Evolutionary conservation across 2,797 vertebrate species (phyloP).

Genomic region (Artibeus lituratus): DNA sequence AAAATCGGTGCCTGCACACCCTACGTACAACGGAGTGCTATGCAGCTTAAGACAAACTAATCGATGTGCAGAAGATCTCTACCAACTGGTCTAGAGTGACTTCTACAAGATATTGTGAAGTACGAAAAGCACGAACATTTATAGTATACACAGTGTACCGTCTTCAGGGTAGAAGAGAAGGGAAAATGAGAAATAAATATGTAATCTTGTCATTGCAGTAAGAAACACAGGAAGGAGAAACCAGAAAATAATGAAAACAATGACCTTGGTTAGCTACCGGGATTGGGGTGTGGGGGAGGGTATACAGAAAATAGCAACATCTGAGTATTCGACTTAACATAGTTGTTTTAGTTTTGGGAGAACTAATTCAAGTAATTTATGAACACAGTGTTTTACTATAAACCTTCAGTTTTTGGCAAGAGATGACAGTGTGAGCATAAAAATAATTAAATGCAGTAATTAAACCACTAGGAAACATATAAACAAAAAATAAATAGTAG

Average conservation of each 20-base stretch:
- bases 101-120: neutral
- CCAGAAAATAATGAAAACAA: neutral
- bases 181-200: neutral
- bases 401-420: neutral
- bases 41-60: neutral
- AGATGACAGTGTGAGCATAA: neutral
- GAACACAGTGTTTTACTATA: neutral
- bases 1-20: neutral
- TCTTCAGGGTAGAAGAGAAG: neutral
- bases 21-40: neutral
- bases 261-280: neutral
- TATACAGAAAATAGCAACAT: neutral
- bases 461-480: neutral
- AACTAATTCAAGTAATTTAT: neutral
- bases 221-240: neutral
- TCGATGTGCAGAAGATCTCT: neutral
- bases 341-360: neutral
- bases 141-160: neutral
- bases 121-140: neutral
- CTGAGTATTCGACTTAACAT: neutral
- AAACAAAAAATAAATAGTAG: neutral
- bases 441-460: constrained; percentile 26
- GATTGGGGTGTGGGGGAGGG: neutral
- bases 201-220: neutral
- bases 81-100: neutral